phyloP scores from a whole-genome alignment of 2,888 invertebrate species.

The Troilus luridus region DNA sequence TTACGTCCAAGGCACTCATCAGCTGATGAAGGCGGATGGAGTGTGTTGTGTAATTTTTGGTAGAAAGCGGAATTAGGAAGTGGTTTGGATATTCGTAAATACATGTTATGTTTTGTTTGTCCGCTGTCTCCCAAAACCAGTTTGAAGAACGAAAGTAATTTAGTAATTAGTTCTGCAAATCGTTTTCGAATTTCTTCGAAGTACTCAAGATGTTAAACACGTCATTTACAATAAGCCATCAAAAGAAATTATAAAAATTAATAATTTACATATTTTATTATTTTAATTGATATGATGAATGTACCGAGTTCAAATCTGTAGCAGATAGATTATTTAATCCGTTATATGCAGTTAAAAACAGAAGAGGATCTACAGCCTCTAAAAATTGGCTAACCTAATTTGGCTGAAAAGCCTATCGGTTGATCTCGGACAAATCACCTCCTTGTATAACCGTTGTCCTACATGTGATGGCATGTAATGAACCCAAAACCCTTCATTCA shows the following conservation, averaged over 20 bases:
- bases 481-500: no score
- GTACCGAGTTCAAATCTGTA: no score
- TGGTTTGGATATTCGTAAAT: background rate
- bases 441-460: no score
- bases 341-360: no score
- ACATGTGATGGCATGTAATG: no score
- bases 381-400: no score
- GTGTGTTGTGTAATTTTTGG: background rate
- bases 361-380: no score
- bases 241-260: background rate
- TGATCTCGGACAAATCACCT: no score
- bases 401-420: no score
- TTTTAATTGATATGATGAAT: no score
- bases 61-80: constrained; percentile 11
- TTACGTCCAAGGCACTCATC: background rate
- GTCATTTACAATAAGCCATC: background rate
- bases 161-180: background rate
- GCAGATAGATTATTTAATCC: no score
- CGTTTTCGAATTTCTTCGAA: background rate
- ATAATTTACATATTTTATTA: no score
- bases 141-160: background rate
- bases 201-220: background rate
- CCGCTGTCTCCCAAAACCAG: background rate
- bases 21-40: background rate
- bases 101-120: background rate